These are phyloP conservation scores for Amphipyra tragopoginis DNA, from an alignment of 2,888 invertebrate species.

Conservation along the genomic window DNA sequence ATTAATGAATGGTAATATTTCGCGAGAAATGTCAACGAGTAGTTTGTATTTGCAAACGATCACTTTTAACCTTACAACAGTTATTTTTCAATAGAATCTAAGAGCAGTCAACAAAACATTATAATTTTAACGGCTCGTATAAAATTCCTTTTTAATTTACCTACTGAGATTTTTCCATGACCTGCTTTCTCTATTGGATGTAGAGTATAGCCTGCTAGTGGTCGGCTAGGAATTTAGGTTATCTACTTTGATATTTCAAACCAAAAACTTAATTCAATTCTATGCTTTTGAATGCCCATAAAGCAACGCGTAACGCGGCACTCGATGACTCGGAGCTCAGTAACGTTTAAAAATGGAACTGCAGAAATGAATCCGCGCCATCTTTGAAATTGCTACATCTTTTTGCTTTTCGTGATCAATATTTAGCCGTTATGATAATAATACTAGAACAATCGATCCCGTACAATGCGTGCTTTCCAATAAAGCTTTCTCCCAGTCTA, in stretches of 20 bases:
- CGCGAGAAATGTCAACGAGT: no score
- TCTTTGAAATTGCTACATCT: no score
- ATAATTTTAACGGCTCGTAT: constrained; percentile 1
- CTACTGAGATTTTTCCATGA: constrained; percentile 39
- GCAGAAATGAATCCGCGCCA: neutral
- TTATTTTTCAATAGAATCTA: neutral
- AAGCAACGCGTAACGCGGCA: no score
- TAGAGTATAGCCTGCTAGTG: constrained; percentile 23
- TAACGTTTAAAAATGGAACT: neutral
- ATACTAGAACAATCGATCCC: constrained; percentile 34
- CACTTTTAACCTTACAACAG: no score
- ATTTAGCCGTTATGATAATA: constrained; percentile 6
- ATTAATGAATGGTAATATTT: no score
- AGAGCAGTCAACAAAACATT: constrained; percentile 13
- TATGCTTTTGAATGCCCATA: neutral
- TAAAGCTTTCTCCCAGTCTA: constrained; percentile 50
- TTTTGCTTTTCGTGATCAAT: neutral
- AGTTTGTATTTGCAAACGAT: no score
- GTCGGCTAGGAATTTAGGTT: constrained; percentile 5
- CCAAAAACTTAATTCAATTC: neutral
- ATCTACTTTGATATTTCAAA: neutral
- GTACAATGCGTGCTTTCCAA: constrained; percentile 47
- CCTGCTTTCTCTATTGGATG: constrained; percentile 50
- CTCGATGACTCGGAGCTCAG: no score
- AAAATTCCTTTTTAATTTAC: constrained; percentile 20